Base-by-base conservation (phyloP, 1,140 invertebrate genomes). In the Anadara kagoshimensis region DNA sequence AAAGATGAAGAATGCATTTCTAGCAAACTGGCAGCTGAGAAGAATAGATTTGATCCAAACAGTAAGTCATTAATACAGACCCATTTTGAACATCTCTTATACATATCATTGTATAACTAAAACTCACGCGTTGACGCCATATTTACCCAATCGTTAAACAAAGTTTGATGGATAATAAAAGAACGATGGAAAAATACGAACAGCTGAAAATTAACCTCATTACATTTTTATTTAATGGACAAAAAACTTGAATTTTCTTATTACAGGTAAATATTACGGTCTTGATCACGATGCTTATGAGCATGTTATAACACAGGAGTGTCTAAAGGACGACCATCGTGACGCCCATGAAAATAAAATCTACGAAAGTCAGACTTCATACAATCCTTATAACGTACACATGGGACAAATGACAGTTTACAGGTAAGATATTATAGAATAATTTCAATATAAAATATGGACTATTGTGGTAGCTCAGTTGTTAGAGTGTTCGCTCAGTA, bases 361-460 rank as follows among this genome's bases (percentile, higher is more conserved):
- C 3, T 84, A 83, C 58, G 69, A 87, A 56, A 83, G 78, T 26
- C 83, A 86, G 53, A 75, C 82, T 18, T 78, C 78, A 1, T 89
- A 87, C 65, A 87, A 89, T 74, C 87, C 89, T 0, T 91, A 90
- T 66, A 87, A 89, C 64, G 70, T 91, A 0, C 87, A 89, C 44
- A 91, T 91, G 90, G 91, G 91, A 10, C 89, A 91, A 75, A 90
- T 91, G 88, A 91, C 91, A 14, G 83, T 91, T 0, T 91, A 91
- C 82, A 87, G 91, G 81, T 87, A 78, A 45, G 24, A n/a, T n/a
- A n/a, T n/a, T n/a, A n/a, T n/a, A n/a, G n/a, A n/a, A n/a, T n/a
- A n/a, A n/a, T n/a, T n/a, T n/a, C n/a, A n/a, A n/a, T n/a, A n/a
- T n/a, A n/a, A n/a, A n/a, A n/a, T n/a, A n/a, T n/a, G n/a, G n/a